Evolutionary conservation across 2,797 vertebrate species (phyloP).

Genomic region (Urosaurus nigricauda): DNA sequence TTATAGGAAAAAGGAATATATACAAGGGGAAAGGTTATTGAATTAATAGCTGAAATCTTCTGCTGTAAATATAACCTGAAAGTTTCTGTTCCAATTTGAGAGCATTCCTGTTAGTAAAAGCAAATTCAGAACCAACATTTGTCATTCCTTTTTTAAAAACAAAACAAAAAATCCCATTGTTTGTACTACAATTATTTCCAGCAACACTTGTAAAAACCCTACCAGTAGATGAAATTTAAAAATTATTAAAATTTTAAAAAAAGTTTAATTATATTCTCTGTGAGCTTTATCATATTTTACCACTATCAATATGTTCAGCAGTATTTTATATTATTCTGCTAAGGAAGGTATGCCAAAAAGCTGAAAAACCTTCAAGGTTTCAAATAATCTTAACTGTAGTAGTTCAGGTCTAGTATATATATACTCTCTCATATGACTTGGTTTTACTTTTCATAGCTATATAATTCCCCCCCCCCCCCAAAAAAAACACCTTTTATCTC

Average conservation of each 20-base stretch:
- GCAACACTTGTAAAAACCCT: neutral
- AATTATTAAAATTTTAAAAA: neutral
- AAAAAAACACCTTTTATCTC: no score
- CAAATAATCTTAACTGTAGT: neutral
- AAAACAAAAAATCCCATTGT: neutral
- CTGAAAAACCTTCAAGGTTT: neutral
- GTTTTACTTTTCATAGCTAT: neutral
- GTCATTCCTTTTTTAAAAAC: neutral
- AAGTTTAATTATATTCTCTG: neutral
- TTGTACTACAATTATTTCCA: neutral
- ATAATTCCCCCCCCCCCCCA: neutral
- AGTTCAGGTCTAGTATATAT: neutral
- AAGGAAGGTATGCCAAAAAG: neutral
- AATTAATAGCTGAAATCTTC: slow-evolving; percentile 43
- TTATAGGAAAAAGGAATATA: slow-evolving; percentile 31
- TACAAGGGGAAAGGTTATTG: slow-evolving; percentile 8
- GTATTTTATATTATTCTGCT: neutral
- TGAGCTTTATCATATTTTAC: neutral
- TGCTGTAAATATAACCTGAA: slow-evolving; percentile 19
- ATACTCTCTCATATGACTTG: neutral
- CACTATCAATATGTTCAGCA: neutral
- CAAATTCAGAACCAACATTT: slow-evolving; percentile 16
- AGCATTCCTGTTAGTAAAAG: slow-evolving; percentile 21
- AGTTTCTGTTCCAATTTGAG: slow-evolving; percentile 42
- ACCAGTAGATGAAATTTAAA: neutral